Base-by-base conservation (phyloP, 2,797 vertebrate genomes). In the Malacoctenus gilli region DNA sequence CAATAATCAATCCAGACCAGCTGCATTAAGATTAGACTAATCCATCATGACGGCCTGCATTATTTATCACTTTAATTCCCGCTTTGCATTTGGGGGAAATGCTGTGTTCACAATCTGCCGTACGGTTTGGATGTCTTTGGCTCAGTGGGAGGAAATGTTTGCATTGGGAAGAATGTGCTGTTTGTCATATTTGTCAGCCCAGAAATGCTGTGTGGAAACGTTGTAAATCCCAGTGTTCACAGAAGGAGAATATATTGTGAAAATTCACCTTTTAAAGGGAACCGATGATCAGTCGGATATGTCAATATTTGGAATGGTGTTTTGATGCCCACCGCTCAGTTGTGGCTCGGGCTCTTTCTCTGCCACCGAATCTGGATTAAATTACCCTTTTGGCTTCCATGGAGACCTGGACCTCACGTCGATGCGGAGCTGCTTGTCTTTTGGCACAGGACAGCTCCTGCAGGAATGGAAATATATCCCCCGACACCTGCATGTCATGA, bases 1-100 rank as follows among this genome's bases (percentile, higher is more conserved):
- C 16, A 0, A 28, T 52, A 75, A 77, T 87, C 76, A 76, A 62
- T 84, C 61, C 64, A 55, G 57, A 78, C 56, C 66, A 74, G 64
- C 84, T 63, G 61, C 72, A 78, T 85, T 82, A 82, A 85, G 72
- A 85, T 80, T 71, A 75, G 53, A 59, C 67, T 50, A 76, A 87
- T 83, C 85, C 63, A 79, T 87, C 81, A 68, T 61, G 50, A 53
- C 11, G 3, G 8, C 42, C 51, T 89, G 74, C 75, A 90, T 90
- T 85, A 88, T 87, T 90, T 74, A 88, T 83, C 59, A 57, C 47
- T 48, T 68, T 51, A 61, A 75, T 72, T 80, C 50, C 58, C 66
- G 65, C 38, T 20, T 47, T 72, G 75, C 79, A 72, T 77, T 77
- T 72, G 46, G 47, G 16, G 35, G 12, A 66, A 71, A 69, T 58